Conservation (phyloP, 2,888 invertebrate species). For the Syrphus vitripennis region DNA sequence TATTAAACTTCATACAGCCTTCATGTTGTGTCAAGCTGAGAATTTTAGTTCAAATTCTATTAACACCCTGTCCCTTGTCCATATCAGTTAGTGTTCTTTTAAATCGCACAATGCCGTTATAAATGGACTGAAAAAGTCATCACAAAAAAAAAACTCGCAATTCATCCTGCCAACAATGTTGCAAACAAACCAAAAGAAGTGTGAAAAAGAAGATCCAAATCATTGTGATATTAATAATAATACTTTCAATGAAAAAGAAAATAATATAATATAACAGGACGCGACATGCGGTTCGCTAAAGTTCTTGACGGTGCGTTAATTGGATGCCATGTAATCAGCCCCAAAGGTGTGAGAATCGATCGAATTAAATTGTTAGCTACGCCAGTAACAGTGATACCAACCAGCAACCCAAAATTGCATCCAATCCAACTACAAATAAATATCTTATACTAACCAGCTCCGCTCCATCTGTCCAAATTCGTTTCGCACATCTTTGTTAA, state of each 20-base stretch:
- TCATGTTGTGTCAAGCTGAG: not conserved
- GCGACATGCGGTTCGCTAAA: slow-evolving; percentile 15
- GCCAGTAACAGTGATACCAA: slow-evolving; percentile 9
- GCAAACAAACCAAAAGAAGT: not conserved
- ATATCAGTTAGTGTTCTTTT: not conserved
- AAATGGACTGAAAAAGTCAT: not conserved
- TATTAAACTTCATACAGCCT: not conserved
- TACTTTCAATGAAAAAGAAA: not conserved
- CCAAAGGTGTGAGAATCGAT: slow-evolving; percentile 68
- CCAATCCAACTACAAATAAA: not conserved
- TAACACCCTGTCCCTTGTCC: not conserved
- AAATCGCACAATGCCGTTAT: not conserved
- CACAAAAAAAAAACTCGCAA: not conserved
- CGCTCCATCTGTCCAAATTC: slow-evolving; percentile 65
- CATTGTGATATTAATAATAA: slow-evolving; percentile 2
- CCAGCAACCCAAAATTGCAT: not conserved
- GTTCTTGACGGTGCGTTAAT: slow-evolving; percentile 49
- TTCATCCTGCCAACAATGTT: not conserved
- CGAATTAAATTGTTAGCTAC: slow-evolving; percentile 62
- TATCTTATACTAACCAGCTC: slow-evolving; percentile 1
- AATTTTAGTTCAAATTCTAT: not conserved
- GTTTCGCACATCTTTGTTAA: slow-evolving; percentile 70
- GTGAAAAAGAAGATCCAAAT: not conserved
- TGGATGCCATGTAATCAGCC: slow-evolving; percentile 61
- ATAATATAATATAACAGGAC: not conserved